Evolutionary conservation across 1,140 invertebrate species (phyloP).

Genomic region (Ectropis grisescens): DNA sequence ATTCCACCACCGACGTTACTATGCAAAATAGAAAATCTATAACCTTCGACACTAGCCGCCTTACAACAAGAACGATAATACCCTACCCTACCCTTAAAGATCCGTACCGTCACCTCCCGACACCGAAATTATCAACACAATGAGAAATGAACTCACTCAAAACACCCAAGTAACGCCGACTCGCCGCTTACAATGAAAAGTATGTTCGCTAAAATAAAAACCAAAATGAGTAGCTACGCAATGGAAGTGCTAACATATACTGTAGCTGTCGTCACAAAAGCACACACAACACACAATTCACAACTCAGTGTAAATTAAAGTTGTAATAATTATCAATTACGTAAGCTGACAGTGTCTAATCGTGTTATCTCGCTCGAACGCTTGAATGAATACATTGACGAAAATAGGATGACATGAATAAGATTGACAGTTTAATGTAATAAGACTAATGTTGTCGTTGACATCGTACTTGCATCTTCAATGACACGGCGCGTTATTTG

Average conservation of each 20-base stretch:
- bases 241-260: conserved; percentile 23
- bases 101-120: conserved; percentile 29
- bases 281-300: conserved; percentile 31
- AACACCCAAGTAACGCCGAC: conserved; percentile 29
- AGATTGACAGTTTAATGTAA: conserved; percentile 16
- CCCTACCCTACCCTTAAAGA: too few species aligned
- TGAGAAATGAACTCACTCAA: conserved; percentile 56
- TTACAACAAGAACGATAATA: too few species aligned
- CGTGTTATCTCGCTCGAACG: too few species aligned
- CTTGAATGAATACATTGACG: too few species aligned
- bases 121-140: conserved; percentile 58
- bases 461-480: conserved; percentile 20
- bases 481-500: conserved; percentile 37
- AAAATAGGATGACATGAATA: too few species aligned
- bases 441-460: conserved; percentile 3
- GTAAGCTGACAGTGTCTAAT: too few species aligned
- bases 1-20: too few species aligned
- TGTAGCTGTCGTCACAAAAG: conserved; percentile 40
- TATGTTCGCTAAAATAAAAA: conserved; percentile 47
- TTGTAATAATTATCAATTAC: too few species aligned
- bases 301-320: conserved; percentile 31
- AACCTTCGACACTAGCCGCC: too few species aligned
- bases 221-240: conserved; percentile 27
- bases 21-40: too few species aligned
- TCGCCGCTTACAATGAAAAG: conserved; percentile 26